These are phyloP conservation scores for Eilema griseolum DNA, from an alignment of 2,888 invertebrate genomes.

Conservation along the genomic window DNA sequence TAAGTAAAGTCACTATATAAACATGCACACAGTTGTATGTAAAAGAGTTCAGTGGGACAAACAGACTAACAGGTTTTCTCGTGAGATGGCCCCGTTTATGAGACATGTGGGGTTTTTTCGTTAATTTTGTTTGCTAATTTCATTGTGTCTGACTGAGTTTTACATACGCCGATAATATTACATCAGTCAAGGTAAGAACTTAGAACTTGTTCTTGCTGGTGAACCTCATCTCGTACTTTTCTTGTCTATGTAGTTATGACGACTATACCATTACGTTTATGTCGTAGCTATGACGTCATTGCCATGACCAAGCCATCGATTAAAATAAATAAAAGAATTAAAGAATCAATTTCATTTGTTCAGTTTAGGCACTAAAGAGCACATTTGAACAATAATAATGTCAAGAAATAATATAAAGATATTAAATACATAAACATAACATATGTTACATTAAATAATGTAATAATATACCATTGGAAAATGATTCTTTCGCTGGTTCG, in stretches of 20 bases:
- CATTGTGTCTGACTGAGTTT: neutral
- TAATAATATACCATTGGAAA: too few species aligned
- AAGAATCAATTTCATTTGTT: too few species aligned
- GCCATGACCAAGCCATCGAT: too few species aligned
- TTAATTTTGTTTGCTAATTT: constrained; percentile 1
- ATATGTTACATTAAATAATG: too few species aligned
- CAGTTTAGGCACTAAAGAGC: too few species aligned
- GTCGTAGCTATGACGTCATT: too few species aligned
- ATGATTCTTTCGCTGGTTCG: too few species aligned
- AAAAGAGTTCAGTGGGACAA: constrained; percentile 71
- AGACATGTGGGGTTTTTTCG: constrained; percentile 12
- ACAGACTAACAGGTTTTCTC: constrained; percentile 64
- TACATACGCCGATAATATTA: neutral
- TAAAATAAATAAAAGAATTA: too few species aligned
- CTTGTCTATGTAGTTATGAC: neutral
- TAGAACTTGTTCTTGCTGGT: neutral
- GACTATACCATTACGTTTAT: neutral
- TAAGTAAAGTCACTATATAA: constrained; percentile 58
- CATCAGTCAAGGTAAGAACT: neutral
- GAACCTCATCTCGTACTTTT: neutral
- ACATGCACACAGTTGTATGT: constrained; percentile 20
- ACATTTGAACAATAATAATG: too few species aligned
- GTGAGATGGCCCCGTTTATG: constrained; percentile 55
- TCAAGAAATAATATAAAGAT: too few species aligned
- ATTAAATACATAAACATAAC: too few species aligned